Evolutionary conservation across 2,113 vertebrate genomes (phyloP), one percentile per base, ranked within the genome.

Genomic region (Sterrhoptilus dennistouni): DNA sequence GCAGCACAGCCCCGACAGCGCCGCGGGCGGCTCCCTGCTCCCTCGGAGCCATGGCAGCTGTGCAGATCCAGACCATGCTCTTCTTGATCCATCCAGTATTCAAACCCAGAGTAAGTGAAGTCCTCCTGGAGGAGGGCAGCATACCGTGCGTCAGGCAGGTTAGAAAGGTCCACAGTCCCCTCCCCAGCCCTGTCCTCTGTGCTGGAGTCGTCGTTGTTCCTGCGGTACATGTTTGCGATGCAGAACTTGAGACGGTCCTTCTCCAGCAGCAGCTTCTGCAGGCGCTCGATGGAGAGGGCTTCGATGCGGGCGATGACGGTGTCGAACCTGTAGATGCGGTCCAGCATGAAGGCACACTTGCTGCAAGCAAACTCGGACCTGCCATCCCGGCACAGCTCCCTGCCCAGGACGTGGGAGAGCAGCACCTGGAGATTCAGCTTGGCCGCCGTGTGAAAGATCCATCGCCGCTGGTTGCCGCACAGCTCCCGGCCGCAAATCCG

Each of bases 291-390:
- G 42, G 99, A 99, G 54, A 99, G 98, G 6, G 99, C 99, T 94
- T 99, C 99, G 54, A 99, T 99, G 6, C 99, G 98, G 2, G 99
- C 99, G 0, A 99, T 99, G 86, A 99, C 99, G 0, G 99, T 99
- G 97, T 99, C 99, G 6, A 99, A 99, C 66, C 99, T 98, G 95
- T 99, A 99, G 98, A 99, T 98, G 81, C 99, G 99, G 95, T 99
- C 99, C 92, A 99, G 98, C 99, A 99, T 99, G 97, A 99, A 99
- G 76, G 98, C 98, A 76, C 99, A 99, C 94, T 99, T 99, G 95
- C 99, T 98, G 98, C 99, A 99, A 29, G 98, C 99, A 1, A 99
- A 99, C 97, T 99, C 99, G n/a, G 98, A 98, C 33, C 97, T 97
- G 91, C 99, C 99, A 8, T 99, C 99, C 25, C 99, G 98, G 87